Evolutionary conservation across 64 coral and sea anemone genomes (phyloP).

Genomic region (Orbicella faveolata): DNA sequence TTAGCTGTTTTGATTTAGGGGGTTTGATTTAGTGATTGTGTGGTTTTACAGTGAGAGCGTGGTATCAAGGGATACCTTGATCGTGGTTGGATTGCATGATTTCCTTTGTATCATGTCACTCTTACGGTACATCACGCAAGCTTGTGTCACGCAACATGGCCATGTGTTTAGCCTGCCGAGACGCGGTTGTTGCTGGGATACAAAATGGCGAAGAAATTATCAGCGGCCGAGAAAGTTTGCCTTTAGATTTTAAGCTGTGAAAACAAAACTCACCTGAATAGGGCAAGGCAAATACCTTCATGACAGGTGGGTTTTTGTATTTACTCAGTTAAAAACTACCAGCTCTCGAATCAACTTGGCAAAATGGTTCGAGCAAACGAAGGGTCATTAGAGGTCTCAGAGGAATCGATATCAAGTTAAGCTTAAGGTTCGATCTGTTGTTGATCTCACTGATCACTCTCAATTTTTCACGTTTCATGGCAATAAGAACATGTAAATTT

Average conservation of each 20-base stretch:
- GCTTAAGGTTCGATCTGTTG: no score
- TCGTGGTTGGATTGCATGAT: no score
- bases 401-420: no score
- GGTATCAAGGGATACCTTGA: no score
- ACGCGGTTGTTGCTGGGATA: slow-evolving; percentile 10
- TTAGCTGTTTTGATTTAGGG: no score
- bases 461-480: neutral
- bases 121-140: no score
- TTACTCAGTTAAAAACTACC: neutral
- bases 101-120: no score
- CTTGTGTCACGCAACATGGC: neutral
- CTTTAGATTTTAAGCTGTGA: neutral
- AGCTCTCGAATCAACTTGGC: neutral
- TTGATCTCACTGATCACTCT: neutral
- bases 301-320: neutral
- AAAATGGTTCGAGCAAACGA: neutral
- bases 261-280: neutral
- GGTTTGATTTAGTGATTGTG: no score
- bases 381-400: no score
- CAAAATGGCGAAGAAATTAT: neutral
- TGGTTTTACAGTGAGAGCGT: no score
- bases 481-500: neutral
- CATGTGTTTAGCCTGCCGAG: neutral
- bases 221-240: neutral
- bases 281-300: neutral